Evolutionary conservation across 2,113 vertebrate species (phyloP).

Genomic region (Chaenocephalus aceratus): DNA sequence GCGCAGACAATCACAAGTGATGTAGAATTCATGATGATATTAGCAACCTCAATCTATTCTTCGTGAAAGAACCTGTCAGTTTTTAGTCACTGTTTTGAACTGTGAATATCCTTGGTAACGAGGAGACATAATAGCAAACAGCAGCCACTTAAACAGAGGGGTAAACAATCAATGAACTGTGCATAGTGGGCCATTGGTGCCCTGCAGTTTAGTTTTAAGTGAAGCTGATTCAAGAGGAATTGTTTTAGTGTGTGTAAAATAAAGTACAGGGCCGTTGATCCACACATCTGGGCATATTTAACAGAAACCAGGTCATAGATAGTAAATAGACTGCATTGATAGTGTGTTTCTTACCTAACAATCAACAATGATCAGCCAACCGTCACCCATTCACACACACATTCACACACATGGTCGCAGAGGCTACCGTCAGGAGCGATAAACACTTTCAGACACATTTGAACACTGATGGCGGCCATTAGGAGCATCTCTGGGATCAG

Average conservation of each 20-base stretch:
- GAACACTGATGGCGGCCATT: too few relatives aligned
- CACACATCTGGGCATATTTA: conserved; percentile 1
- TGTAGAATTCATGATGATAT: too few relatives aligned
- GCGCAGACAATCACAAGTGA: too few relatives aligned
- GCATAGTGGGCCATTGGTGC: background rate
- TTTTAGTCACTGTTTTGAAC: background rate
- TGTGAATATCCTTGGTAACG: background rate
- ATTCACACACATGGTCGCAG: too few relatives aligned
- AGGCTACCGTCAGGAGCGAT: too few relatives aligned
- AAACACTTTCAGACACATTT: too few relatives aligned
- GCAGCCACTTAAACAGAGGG: background rate
- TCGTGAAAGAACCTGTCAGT: background rate
- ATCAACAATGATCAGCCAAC: too few relatives aligned
- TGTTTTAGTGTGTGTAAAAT: conserved; percentile 3
- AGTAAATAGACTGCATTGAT: too few relatives aligned
- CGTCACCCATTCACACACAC: too few relatives aligned
- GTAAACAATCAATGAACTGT: background rate
- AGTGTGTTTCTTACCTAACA: too few relatives aligned
- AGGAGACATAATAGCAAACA: background rate
- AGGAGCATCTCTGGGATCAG: too few relatives aligned
- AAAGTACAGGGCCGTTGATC: background rate
- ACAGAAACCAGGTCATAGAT: background rate
- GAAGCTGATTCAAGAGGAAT: background rate
- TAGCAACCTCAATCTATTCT: too few relatives aligned
- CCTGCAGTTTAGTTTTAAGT: background rate